Conservation (phyloP, 2,113 vertebrate species). For the Perognathus longimembris region DNA sequence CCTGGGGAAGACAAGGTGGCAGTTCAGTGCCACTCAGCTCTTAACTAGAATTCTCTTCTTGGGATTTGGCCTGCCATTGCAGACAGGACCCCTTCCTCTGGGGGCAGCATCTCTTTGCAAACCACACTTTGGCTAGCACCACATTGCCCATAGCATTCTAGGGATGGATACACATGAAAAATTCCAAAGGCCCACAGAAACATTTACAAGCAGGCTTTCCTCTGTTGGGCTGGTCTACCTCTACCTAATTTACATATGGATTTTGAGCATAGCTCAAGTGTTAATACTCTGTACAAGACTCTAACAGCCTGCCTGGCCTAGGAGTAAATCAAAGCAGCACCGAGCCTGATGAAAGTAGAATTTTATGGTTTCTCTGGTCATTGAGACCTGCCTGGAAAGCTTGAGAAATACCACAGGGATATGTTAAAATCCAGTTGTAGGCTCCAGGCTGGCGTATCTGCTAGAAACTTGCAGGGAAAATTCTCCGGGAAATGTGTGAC, state of each 20-base stretch:
- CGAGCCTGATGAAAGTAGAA: background rate
- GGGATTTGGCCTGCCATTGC: background rate
- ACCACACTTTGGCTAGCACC: background rate
- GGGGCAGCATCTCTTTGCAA: background rate
- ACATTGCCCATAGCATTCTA: background rate
- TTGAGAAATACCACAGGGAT: background rate
- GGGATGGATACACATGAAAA: background rate
- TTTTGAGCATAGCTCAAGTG: background rate
- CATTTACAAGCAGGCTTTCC: background rate
- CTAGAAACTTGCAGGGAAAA: background rate
- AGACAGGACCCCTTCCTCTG: background rate
- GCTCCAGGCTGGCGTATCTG: background rate
- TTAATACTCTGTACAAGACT: background rate
- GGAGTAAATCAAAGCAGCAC: background rate
- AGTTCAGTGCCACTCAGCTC: background rate
- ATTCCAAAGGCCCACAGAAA: background rate
- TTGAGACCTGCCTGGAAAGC: background rate
- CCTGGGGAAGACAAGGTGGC: constrained; percentile 80
- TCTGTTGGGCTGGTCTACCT: background rate
- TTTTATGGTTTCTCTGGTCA: background rate
- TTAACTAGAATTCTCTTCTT: background rate
- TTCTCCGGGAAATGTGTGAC: background rate
- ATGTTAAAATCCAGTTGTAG: background rate
- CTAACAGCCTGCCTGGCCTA: background rate
- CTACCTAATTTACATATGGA: background rate